These are phyloP conservation scores for Otolemur crassicaudatus DNA, from an alignment of 2,797 vertebrate genomes.

Conservation along the genomic window DNA sequence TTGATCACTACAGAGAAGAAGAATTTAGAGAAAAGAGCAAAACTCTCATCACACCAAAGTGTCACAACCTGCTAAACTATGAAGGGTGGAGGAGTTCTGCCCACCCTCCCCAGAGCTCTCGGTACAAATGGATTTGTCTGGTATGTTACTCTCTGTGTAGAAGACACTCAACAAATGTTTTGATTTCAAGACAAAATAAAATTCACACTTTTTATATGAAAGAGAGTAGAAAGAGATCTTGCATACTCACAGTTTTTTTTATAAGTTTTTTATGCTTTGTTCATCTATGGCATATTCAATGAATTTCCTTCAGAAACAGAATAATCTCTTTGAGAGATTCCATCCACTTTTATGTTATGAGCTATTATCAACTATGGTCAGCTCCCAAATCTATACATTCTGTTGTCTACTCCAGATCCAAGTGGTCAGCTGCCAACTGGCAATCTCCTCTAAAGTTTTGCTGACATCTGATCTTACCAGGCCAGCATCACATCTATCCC, in stretches of 20 bases:
- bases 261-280: background rate
- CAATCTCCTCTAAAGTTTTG: background rate
- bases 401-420: background rate
- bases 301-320: background rate
- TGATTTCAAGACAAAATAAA: background rate
- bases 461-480: background rate
- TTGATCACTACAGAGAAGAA: background rate
- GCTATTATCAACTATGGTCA: no score
- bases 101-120: background rate
- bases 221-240: background rate
- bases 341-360: background rate
- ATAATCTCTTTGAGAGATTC: background rate
- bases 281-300: background rate
- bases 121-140: background rate
- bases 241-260: background rate
- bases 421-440: fast-evolving
- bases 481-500: background rate
- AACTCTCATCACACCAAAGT: background rate
- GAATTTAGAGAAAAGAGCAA: background rate
- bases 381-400: background rate
- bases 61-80: background rate
- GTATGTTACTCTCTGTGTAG: background rate
- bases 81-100: background rate
- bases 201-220: background rate
- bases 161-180: background rate